These are phyloP conservation scores for Melanotus villosus DNA, from an alignment of 2,888 invertebrate genomes.

Conservation along the genomic window DNA sequence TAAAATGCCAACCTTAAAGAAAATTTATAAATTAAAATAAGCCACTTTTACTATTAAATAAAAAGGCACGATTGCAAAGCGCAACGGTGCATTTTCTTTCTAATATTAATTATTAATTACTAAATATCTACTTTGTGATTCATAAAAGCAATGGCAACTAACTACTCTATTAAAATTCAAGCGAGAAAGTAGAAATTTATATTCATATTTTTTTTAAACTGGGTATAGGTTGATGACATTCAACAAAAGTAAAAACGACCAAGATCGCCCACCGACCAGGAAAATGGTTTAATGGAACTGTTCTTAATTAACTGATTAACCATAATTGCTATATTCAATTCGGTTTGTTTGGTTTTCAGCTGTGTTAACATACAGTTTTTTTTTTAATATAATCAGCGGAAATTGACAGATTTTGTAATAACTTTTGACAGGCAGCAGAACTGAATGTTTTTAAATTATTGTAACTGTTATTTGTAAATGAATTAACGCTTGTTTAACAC, in stretches of 20 bases:
- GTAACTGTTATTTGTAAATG: no score
- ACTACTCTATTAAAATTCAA: not conserved
- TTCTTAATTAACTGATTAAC: no score
- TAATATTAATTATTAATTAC: not conserved
- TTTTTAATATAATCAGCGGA: no score
- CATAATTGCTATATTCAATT: no score
- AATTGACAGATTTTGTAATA: no score
- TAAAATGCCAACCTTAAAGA: no score
- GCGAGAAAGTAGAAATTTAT: not conserved
- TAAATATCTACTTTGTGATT: not conserved
- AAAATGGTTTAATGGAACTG: no score
- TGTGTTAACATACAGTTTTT: no score
- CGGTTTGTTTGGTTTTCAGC: no score
- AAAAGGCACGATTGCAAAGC: not conserved
- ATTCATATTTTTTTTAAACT: not conserved
- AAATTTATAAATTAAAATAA: not conserved
- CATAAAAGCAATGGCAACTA: not conserved
- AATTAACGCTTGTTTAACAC: no score
- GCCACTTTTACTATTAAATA: constrained; percentile 1
- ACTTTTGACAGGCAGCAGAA: no score
- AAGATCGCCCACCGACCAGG: constrained; percentile 10
- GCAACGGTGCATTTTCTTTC: constrained; percentile 2
- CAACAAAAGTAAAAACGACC: constrained; percentile 15
- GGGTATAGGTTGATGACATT: constrained; percentile 15
- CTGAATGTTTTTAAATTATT: no score